These are phyloP conservation scores for Aromia moschata DNA, from an alignment of 2,888 invertebrate species.

Conservation along the genomic window DNA sequence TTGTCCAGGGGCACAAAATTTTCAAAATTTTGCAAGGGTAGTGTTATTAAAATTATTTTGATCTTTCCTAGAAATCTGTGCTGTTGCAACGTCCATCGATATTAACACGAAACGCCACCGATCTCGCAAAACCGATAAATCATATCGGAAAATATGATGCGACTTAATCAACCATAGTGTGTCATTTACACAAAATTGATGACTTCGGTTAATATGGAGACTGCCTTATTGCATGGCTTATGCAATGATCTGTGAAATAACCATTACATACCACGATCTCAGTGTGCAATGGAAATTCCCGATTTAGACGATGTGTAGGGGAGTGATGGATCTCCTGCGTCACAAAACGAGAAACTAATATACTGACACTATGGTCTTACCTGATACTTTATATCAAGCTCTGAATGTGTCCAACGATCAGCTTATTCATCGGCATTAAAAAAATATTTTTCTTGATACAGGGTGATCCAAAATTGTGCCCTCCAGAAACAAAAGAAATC, in stretches of 20 bases:
- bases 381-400: background rate
- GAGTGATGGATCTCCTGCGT: conserved; percentile 48
- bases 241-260: conserved; percentile 60
- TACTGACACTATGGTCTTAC: conserved; percentile 31
- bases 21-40: too few species aligned
- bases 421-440: too few species aligned
- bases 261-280: conserved; percentile 54
- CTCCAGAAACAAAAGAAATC: too few species aligned
- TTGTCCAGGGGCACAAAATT: too few species aligned
- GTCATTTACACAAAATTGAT: conserved; percentile 56
- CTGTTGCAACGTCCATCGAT: too few species aligned
- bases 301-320: conserved; percentile 34
- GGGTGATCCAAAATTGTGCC: background rate
- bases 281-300: conserved; percentile 41
- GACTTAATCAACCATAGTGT: conserved; percentile 39
- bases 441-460: too few species aligned
- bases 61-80: too few species aligned
- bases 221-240: conserved; percentile 48
- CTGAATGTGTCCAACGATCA: too few species aligned
- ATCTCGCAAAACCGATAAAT: conserved; percentile 23
- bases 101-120: too few species aligned
- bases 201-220: conserved; percentile 38
- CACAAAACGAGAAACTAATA: conserved; percentile 40
- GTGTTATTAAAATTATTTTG: too few species aligned
- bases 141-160: conserved; percentile 33